These are phyloP conservation scores for Andrena hattorfiana DNA, from an alignment of 2,888 invertebrate genomes.

Conservation along the genomic window DNA sequence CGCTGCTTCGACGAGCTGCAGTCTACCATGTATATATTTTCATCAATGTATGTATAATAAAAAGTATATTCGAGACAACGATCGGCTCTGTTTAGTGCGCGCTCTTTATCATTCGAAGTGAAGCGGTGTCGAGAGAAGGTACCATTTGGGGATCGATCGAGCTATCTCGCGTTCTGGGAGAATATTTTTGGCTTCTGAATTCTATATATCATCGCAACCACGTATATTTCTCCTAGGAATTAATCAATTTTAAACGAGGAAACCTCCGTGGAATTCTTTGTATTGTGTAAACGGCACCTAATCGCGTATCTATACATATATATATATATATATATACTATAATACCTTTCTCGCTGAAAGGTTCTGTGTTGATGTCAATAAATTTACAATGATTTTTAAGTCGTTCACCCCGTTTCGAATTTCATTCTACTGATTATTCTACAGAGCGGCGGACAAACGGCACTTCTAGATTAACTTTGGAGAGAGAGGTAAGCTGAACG, in stretches of 20 bases:
- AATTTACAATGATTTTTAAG: conserved; percentile 40
- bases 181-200: conserved; percentile 44
- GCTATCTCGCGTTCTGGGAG: conserved; percentile 24
- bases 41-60: conserved; percentile 85
- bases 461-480: no score
- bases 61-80: conserved; percentile 78
- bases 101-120: conserved; percentile 26
- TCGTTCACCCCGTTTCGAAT: conserved; percentile 2
- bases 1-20: conserved; percentile 83
- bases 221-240: conserved; percentile 36
- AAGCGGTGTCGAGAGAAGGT: not conserved
- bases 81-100: conserved; percentile 36
- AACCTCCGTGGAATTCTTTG: conserved; percentile 21
- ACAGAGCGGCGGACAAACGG: not conserved
- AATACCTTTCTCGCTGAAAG: conserved; percentile 14
- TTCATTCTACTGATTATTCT: conserved; percentile 1
- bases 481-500: no score
- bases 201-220: conserved; percentile 28
- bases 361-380: conserved; percentile 39
- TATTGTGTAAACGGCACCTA: conserved; percentile 30
- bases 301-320: conserved; percentile 10
- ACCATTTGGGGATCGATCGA: conserved; percentile 19
- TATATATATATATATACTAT: no score
- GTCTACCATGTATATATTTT: conserved; percentile 85
- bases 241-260: conserved; percentile 41